phyloP scores from a whole-genome alignment of 2,113 vertebrate genomes.

The Aptenodytes forsteri region DNA sequence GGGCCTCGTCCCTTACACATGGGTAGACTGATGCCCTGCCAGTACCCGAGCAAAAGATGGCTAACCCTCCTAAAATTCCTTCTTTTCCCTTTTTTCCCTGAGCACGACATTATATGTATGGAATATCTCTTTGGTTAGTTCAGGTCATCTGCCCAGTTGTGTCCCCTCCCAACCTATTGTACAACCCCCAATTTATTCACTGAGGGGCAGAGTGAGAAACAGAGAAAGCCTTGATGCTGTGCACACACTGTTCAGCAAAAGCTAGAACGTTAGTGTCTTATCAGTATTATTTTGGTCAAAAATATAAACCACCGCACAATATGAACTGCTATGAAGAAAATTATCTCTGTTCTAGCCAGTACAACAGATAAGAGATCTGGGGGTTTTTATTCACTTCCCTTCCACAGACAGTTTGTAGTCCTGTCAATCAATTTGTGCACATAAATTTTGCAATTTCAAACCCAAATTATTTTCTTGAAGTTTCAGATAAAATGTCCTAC shows the following conservation, averaged over 20 bases:
- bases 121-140: not conserved
- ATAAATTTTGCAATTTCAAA: not conserved
- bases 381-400: not conserved
- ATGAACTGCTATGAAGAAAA: not conserved
- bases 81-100: not conserved
- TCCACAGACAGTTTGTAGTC: not conserved
- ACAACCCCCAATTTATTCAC: fast-evolving
- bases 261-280: not conserved
- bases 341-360: not conserved
- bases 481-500: not conserved
- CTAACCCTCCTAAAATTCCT: not conserved
- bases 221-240: not conserved
- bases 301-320: not conserved
- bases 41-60: not conserved
- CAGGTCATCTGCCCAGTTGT: not conserved
- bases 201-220: not conserved
- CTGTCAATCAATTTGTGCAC: not conserved
- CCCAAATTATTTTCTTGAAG: not conserved
- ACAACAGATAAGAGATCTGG: not conserved
- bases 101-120: fast-evolving
- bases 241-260: not conserved
- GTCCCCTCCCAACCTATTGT: not conserved
- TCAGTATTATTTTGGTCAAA: not conserved
- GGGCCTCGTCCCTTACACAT: not conserved
- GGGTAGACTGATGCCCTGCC: fast-evolving